Evolutionary conservation across 2,113 vertebrate species (phyloP).

Genomic region (Gasterosteus aculeatus): DNA sequence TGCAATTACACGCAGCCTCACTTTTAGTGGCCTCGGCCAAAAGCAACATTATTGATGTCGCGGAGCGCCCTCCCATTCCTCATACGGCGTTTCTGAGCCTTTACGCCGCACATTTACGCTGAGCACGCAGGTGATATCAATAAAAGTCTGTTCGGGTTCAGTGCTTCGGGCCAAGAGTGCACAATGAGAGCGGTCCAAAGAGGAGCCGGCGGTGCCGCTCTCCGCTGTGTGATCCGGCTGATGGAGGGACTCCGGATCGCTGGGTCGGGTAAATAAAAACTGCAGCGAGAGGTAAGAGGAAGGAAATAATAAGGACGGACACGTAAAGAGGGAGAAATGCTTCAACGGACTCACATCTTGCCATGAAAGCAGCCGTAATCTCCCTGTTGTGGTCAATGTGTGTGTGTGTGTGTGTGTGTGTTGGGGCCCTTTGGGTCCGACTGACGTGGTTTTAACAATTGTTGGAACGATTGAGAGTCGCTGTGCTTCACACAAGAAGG

Average conservation of each 20-base stretch:
- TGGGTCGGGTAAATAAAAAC: neutral
- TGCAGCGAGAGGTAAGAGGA: neutral
- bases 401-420: neutral
- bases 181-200: neutral
- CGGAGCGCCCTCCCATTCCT: constrained; percentile 1
- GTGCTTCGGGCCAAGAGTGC: neutral
- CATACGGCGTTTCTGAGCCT: neutral
- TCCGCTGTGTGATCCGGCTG: neutral
- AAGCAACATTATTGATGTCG: constrained; percentile 14
- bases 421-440: neutral
- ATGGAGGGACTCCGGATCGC: neutral
- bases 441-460: neutral
- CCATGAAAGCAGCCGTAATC: neutral
- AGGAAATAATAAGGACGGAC: no score
- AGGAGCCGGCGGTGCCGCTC: neutral
- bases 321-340: neutral
- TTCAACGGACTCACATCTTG: neutral
- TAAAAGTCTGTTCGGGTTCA: constrained; percentile 30
- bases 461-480: neutral
- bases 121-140: constrained; percentile 22
- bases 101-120: neutral
- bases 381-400: neutral
- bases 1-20: constrained; percentile 12
- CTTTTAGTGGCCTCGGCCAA: neutral
- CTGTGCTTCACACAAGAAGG: neutral